These are phyloP conservation scores for Pogonomyrmex barbatus DNA, from an alignment of 1,140 invertebrate species.

Conservation along the genomic window DNA sequence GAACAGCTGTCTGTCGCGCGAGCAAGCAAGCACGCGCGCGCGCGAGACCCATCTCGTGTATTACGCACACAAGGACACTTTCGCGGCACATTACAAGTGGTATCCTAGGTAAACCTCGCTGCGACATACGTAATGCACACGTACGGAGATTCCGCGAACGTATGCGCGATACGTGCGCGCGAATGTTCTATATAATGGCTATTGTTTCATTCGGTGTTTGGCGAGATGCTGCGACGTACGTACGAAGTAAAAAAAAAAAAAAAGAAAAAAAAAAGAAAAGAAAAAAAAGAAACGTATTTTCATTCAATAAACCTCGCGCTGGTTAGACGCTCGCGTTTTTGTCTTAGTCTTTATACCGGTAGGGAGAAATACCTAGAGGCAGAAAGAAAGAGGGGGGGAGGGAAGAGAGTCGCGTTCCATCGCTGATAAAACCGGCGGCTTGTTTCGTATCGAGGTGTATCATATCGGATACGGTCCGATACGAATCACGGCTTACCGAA, in stretches of 20 bases:
- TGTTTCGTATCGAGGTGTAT: constrained; percentile 33
- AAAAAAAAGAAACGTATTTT: constrained; percentile 70
- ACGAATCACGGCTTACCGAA: constrained; percentile 9
- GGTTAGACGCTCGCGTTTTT: constrained; percentile 51
- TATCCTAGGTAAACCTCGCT: constrained; percentile 32
- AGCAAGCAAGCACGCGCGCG: constrained; percentile 8
- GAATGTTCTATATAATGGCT: constrained; percentile 77
- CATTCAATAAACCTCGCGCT: constrained; percentile 74
- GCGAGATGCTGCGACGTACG: constrained; percentile 69
- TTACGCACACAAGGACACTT: neutral
- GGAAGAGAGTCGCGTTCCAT: neutral
- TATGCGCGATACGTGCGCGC: constrained; percentile 25
- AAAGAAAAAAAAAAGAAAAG: neutral
- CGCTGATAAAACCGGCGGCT: constrained; percentile 38
- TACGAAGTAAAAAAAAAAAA: constrained; percentile 60
- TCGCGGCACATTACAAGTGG: neutral
- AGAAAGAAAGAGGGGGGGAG: constrained; percentile 6
- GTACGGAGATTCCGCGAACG: constrained; percentile 44
- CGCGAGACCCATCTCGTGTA: too few species aligned
- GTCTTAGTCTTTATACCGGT: constrained; percentile 1
- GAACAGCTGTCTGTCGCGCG: constrained; percentile 72
- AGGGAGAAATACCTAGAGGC: neutral
- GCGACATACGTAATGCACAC: constrained; percentile 57
- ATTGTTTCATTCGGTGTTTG: constrained; percentile 76
- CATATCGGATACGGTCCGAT: constrained; percentile 28